Evolutionary conservation across 2,113 vertebrate genomes (phyloP).

Genomic region (Passer domesticus): DNA sequence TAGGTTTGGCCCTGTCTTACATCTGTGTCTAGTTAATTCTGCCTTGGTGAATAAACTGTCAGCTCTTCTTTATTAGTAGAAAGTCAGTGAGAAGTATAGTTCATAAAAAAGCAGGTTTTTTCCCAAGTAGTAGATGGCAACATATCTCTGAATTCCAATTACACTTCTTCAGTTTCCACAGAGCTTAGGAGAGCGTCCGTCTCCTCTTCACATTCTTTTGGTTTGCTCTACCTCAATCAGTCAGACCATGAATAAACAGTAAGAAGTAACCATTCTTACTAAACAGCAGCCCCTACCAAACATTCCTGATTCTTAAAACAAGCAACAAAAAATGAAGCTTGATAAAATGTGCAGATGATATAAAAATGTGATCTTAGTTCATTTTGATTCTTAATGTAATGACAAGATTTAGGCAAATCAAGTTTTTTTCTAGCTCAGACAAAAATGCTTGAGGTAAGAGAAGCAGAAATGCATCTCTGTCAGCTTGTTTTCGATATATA

Average conservation of each 20-base stretch:
- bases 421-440: background rate
- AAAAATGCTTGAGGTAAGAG: background rate
- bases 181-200: accelerated
- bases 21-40: background rate
- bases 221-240: accelerated
- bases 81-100: background rate
- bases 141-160: background rate
- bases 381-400: background rate
- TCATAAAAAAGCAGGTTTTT: accelerated
- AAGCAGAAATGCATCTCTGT: background rate
- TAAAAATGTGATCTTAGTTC: background rate
- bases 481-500: background rate
- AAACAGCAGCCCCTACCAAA: background rate
- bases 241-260: background rate
- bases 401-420: background rate
- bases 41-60: background rate
- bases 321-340: background rate
- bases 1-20: background rate
- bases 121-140: background rate
- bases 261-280: background rate
- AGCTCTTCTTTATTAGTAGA: background rate
- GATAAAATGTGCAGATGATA: background rate
- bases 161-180: background rate
- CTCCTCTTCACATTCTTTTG: background rate
- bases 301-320: background rate